These are phyloP conservation scores for Drosophila oshimai DNA, from an alignment of 1,140 invertebrate species.

Conservation along the genomic window DNA sequence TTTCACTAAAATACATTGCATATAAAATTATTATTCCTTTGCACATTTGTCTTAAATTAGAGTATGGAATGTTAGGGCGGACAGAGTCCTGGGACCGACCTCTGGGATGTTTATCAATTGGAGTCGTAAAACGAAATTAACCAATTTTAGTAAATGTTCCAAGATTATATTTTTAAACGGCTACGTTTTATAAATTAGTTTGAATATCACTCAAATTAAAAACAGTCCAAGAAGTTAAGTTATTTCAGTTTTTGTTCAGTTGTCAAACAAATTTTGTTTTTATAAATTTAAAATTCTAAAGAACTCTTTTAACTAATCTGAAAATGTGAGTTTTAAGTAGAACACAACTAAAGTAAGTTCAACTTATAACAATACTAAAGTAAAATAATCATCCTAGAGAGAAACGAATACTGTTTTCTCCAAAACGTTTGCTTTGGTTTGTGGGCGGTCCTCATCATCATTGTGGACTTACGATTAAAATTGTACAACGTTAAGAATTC, in stretches of 20 bases:
- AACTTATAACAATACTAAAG: background rate
- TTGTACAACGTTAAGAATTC: constrained; percentile 19
- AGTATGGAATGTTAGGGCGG: constrained; percentile 29
- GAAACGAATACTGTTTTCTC: no score
- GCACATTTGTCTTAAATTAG: constrained; percentile 60
- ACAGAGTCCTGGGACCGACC: constrained; percentile 40
- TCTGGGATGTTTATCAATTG: background rate
- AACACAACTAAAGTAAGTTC: no score
- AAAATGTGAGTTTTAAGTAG: no score
- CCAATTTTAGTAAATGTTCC: no score
- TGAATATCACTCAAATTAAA: no score
- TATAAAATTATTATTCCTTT: constrained; percentile 72
- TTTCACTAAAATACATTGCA: constrained; percentile 76
- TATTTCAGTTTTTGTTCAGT: no score
- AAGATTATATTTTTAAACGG: no score
- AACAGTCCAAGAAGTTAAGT: no score
- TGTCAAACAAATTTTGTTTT: no score
- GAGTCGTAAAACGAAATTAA: background rate
- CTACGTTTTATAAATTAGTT: background rate
- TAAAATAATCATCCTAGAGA: background rate
- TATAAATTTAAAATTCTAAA: no score
- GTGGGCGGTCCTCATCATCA: background rate
- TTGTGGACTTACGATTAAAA: constrained; percentile 7
- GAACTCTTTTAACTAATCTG: no score
- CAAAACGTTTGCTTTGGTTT: background rate